Conservation (phyloP, 2,797 vertebrate genomes). For the Pipistrellus kuhlii region DNA sequence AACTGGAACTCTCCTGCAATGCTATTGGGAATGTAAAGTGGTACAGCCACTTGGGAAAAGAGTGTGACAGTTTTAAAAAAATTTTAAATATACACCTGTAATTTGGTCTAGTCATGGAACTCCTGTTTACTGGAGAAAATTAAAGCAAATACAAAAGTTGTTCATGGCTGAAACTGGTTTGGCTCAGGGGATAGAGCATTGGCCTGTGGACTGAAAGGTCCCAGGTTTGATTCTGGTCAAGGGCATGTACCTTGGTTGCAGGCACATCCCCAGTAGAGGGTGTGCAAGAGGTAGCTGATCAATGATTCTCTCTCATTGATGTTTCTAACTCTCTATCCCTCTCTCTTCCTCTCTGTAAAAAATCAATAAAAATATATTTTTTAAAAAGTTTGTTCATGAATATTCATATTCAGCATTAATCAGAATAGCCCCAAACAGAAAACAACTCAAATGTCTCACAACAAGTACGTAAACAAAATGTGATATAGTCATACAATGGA, state of each 20-base stretch:
- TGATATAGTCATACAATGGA: background rate
- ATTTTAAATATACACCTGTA: background rate
- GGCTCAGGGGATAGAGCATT: too few species aligned
- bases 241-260: too few species aligned
- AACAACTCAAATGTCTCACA: background rate
- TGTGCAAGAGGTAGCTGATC: too few species aligned
- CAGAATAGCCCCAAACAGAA: background rate
- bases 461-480: conserved; percentile 33
- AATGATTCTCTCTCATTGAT: too few species aligned
- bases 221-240: too few species aligned
- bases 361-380: too few species aligned
- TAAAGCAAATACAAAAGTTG: conserved; percentile 28
- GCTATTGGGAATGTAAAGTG: background rate
- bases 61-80: conserved; percentile 20
- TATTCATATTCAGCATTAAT: conserved; percentile 35
- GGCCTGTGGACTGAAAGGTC: too few species aligned
- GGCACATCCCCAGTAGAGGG: too few species aligned
- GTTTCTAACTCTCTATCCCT: too few species aligned
- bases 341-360: too few species aligned
- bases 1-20: conserved; percentile 22
- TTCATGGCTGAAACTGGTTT: too few species aligned
- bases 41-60: conserved; percentile 9
- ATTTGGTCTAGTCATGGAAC: background rate
- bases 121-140: conserved; percentile 39
- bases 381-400: background rate